These are phyloP conservation scores for Atrichornis clamosus DNA, from an alignment of 2,113 vertebrate species.

Conservation along the genomic window DNA sequence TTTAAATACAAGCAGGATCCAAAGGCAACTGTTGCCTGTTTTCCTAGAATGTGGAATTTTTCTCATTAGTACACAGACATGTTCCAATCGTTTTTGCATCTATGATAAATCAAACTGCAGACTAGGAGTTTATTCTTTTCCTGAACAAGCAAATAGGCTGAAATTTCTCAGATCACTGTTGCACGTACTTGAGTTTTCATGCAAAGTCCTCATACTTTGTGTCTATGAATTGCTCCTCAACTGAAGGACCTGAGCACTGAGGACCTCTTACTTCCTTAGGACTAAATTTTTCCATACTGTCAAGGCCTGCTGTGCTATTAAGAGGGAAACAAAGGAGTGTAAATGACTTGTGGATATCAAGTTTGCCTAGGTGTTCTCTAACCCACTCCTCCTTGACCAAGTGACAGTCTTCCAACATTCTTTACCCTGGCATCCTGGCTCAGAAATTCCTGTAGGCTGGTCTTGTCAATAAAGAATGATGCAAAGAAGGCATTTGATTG, in stretches of 20 bases:
- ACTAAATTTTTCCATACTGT: not conserved
- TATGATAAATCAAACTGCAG: not conserved
- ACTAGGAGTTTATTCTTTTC: not conserved
- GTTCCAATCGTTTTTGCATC: not conserved
- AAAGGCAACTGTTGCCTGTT: not conserved
- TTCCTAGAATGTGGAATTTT: not conserved
- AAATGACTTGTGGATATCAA: not conserved
- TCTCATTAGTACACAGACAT: not conserved
- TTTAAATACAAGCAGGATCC: not conserved
- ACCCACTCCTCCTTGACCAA: not conserved
- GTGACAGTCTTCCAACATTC: not conserved
- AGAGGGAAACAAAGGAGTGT: not conserved
- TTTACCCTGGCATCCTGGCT: not conserved
- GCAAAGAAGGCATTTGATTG: not conserved
- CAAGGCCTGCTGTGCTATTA: not conserved
- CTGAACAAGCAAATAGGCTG: not conserved
- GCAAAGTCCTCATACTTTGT: not conserved
- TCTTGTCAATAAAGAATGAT: not conserved
- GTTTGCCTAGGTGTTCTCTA: not conserved
- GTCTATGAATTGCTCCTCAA: not conserved
- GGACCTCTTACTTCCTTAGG: not conserved
- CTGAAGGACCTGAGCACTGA: not conserved
- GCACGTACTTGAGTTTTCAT: not conserved
- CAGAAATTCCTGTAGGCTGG: not conserved
- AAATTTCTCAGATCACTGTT: not conserved